phyloP scores from a whole-genome alignment of 2,797 vertebrate species.

The Pristis pectinata region DNA sequence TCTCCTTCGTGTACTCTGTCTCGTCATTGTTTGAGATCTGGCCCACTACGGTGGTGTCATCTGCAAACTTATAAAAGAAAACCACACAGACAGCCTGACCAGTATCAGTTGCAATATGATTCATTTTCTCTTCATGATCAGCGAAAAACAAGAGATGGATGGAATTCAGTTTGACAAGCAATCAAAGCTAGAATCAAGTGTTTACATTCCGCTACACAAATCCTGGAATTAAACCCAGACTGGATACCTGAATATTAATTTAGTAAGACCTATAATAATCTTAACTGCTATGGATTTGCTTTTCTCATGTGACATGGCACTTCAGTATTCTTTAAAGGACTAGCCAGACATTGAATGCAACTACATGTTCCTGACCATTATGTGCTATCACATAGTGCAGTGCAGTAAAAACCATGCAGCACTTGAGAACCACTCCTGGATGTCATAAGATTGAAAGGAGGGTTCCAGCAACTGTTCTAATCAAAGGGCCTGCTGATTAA shows the following conservation, averaged over 20 bases:
- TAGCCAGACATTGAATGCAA: background rate
- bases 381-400: background rate
- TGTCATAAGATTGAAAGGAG: background rate
- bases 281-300: background rate
- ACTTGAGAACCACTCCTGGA: background rate
- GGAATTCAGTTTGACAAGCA: background rate
- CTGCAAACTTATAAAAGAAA: too few species aligned
- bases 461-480: background rate
- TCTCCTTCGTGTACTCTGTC: too few species aligned
- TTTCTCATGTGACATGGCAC: background rate
- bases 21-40: too few species aligned
- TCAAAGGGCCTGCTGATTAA: constrained; percentile 8
- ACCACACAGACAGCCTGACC: background rate
- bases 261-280: background rate
- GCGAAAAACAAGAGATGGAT: background rate
- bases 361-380: background rate
- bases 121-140: background rate
- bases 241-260: background rate
- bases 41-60: too few species aligned
- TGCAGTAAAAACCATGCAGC: background rate
- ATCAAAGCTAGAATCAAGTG: background rate
- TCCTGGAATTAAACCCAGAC: background rate
- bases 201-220: background rate
- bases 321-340: background rate
- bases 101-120: background rate